Evolutionary conservation across 1,140 invertebrate genomes (phyloP), one percentile per base, ranked within the genome.

Genomic region (Drosophila watanabei): DNA sequence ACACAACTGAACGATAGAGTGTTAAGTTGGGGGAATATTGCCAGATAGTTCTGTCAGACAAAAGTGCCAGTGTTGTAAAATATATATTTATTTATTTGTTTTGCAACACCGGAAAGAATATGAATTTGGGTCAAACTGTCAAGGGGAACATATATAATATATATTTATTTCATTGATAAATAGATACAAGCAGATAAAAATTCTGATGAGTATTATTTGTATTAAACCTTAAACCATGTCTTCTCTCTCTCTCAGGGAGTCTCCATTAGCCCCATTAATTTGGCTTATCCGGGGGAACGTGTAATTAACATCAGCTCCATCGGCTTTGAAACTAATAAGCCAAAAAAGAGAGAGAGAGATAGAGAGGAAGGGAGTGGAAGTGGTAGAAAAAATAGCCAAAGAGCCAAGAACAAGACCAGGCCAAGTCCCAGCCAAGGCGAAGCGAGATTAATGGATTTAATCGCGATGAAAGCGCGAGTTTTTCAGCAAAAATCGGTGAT

Each of bases 381-480:
- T 1, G 20, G 18, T 3, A 2, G 0, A 41, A 45, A 10, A 28
- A 35, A 35, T 30, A 13, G 24, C 20, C n/a, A 16, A n/a, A 20
- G 20, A 57, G 43, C 49, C 69, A 30, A 57, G 62, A 79, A 60
- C 76, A 84, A 83, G 48, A 62, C 59, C 60, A 16, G 39, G 37
- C 13, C 32, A 48, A 24, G 20, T 13, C 24, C 46, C 10, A 9
- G 24, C 8, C n/a, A 16, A 11, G 54, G 54, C 65, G 48, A 60
- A 75, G 32, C 65, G 51, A 76, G 66, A 84, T 84, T 85, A 84
- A 84, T 84, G 82, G 61, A 35, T 61, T 63, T 79, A 69, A 86
- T 86, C 82, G 79, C 82, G 82, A 82, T 82, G 79, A 82, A 82
- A 82, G 61, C 79, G 48, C 37, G 30, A 56, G 51, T 56, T 56